A percentile compares a stretch with the other conserved stretches of the same genome.
phyloP scores from a whole-genome alignment of 2,113 vertebrate genomes.

The Perognathus longimembris region DNA sequence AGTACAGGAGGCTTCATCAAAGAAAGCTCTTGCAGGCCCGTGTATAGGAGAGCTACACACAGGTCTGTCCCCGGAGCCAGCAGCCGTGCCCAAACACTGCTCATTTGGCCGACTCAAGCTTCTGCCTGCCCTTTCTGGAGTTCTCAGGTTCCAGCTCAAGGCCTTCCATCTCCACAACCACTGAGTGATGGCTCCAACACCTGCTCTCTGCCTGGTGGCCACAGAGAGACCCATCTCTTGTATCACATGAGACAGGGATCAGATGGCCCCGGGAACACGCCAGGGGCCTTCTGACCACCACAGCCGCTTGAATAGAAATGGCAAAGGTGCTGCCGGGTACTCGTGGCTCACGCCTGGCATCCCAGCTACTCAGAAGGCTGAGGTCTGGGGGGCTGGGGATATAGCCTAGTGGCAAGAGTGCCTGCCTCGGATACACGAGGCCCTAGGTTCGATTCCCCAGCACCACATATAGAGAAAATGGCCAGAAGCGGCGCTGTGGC shows the following conservation, averaged over 20 bases:
- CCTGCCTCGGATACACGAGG: too few relatives aligned
- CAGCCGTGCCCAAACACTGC: not conserved
- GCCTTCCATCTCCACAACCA: not conserved
- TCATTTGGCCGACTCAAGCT: slow-evolving; percentile 37
- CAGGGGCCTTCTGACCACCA: slow-evolving; percentile 16
- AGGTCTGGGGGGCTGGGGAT: too few relatives aligned
- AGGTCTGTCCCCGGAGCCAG: not conserved
- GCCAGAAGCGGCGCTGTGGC: too few relatives aligned
- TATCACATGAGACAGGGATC: slow-evolving; percentile 59
- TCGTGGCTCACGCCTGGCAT: too few relatives aligned
- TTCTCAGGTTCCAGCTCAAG: not conserved
- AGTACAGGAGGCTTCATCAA: not conserved
- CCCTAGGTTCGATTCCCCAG: too few relatives aligned
- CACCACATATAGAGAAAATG: too few relatives aligned
- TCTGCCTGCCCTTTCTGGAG: not conserved
- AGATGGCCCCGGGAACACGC: slow-evolving; percentile 44
- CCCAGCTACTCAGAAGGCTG: too few relatives aligned
- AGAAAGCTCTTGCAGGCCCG: not conserved
- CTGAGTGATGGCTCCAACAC: slow-evolving; percentile 38
- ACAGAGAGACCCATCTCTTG: slow-evolving; percentile 13
- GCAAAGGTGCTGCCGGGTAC: not conserved
- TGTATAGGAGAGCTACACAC: not conserved
- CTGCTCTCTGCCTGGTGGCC: slow-evolving; percentile 53
- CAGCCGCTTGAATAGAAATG: not conserved
- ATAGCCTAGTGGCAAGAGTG: too few relatives aligned